Conservation (phyloP, 2,113 vertebrate species). For the Puntigrus tetrazona region DNA sequence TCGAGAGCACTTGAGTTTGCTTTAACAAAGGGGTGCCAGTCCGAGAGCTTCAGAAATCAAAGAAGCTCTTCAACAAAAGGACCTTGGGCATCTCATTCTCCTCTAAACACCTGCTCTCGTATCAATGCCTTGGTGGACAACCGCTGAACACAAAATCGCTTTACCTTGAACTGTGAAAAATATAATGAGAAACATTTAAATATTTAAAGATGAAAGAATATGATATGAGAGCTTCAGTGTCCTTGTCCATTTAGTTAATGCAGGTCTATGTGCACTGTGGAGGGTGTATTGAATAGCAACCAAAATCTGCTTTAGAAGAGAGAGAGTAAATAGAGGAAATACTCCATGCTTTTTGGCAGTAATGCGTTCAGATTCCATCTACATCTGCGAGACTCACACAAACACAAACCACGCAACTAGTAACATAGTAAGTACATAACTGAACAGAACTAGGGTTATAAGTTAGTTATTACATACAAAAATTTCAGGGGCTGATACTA, state of each 20-base stretch:
- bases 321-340: background rate
- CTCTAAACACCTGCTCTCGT: background rate
- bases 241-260: background rate
- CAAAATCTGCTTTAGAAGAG: background rate
- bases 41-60: background rate
- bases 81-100: background rate
- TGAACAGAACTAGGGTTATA: background rate
- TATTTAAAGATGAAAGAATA: background rate
- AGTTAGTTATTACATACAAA: background rate
- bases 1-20: slow-evolving; percentile 24
- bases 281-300: background rate
- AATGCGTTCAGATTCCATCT: background rate
- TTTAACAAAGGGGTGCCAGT: slow-evolving; percentile 27
- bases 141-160: background rate
- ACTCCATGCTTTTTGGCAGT: background rate
- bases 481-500: background rate
- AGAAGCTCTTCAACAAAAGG: slow-evolving; percentile 6
- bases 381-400: background rate
- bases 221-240: background rate
- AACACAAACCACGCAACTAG: background rate
- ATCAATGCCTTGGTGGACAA: background rate
- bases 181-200: background rate
- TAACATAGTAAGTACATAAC: background rate
- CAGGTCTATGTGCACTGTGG: background rate
- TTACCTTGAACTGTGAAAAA: background rate